phyloP scores from a whole-genome alignment of 2,797 vertebrate species.

The Enteromius radiatus region DNA sequence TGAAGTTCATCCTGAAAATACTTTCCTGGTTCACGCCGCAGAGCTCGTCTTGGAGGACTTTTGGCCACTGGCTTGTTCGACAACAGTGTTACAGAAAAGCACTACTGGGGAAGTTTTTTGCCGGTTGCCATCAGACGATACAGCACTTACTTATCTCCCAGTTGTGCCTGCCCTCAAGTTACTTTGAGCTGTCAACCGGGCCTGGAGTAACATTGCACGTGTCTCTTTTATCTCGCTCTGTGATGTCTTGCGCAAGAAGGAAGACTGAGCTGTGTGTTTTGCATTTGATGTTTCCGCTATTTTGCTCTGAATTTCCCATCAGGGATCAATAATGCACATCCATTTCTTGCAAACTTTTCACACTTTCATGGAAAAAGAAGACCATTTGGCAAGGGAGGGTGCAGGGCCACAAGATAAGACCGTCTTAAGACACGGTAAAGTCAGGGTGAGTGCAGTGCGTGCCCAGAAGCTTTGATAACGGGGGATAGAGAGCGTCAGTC shows the following conservation, averaged over 20 bases:
- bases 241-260: constrained; percentile 11
- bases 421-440: constrained; percentile 29
- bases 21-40: not conserved
- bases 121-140: constrained; percentile 15
- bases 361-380: constrained; percentile 22
- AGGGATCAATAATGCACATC: constrained; percentile 69
- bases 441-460: constrained; percentile 66
- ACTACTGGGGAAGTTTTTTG: constrained; percentile 18
- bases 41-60: not conserved
- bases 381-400: constrained; percentile 44
- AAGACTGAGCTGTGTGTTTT: constrained; percentile 25
- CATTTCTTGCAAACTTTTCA: constrained; percentile 39
- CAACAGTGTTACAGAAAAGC: constrained; percentile 12
- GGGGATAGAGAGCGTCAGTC: not conserved
- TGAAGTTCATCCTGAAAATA: constrained; percentile 8
- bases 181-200: constrained; percentile 11
- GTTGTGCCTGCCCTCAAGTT: constrained; percentile 22
- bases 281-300: constrained; percentile 10
- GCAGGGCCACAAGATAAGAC: constrained; percentile 54
- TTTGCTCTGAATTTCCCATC: constrained; percentile 20
- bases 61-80: constrained; percentile 14
- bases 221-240: constrained; percentile 23
- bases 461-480: constrained; percentile 62
- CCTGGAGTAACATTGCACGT: constrained; percentile 14
- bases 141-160: constrained; percentile 27